Conservation (phyloP, 2,797 vertebrate genomes). For the Rhinoraja longicauda region DNA sequence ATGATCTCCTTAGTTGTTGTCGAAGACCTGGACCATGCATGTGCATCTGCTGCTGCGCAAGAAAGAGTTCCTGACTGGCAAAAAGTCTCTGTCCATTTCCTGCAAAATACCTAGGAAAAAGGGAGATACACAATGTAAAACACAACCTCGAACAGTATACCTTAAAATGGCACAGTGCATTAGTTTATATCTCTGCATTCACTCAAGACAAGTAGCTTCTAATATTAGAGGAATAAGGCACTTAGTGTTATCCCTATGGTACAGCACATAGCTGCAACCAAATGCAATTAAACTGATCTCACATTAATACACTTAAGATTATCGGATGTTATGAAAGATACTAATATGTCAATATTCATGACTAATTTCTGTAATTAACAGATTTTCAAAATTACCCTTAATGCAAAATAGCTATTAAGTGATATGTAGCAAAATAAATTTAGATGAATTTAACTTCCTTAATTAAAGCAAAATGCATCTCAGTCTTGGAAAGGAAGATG, state of each 20-base stretch:
- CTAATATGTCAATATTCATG: neutral
- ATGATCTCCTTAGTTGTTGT: constrained; percentile 79
- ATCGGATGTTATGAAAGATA: neutral
- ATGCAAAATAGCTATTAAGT: neutral
- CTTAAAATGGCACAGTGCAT: neutral
- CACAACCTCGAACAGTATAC: neutral
- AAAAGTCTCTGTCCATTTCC: constrained; percentile 66
- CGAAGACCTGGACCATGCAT: constrained; percentile 60
- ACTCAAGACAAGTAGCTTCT: neutral
- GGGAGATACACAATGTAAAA: constrained; percentile 29
- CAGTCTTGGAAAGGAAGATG: neutral
- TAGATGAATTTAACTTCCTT: neutral
- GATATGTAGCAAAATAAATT: neutral
- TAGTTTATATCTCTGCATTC: neutral
- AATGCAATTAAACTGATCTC: neutral
- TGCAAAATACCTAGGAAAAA: constrained; percentile 72
- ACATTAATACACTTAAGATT: neutral
- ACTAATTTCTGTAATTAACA: neutral
- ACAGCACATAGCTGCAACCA: neutral
- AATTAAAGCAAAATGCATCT: neutral
- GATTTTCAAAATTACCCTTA: neutral
- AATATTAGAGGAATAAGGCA: neutral
- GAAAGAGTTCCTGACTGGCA: constrained; percentile 75
- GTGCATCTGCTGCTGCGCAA: constrained; percentile 73
- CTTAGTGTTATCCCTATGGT: too few relatives aligned